These are phyloP conservation scores for Mycalesis mineus DNA, from an alignment of 2,888 invertebrate species.

Conservation along the genomic window DNA sequence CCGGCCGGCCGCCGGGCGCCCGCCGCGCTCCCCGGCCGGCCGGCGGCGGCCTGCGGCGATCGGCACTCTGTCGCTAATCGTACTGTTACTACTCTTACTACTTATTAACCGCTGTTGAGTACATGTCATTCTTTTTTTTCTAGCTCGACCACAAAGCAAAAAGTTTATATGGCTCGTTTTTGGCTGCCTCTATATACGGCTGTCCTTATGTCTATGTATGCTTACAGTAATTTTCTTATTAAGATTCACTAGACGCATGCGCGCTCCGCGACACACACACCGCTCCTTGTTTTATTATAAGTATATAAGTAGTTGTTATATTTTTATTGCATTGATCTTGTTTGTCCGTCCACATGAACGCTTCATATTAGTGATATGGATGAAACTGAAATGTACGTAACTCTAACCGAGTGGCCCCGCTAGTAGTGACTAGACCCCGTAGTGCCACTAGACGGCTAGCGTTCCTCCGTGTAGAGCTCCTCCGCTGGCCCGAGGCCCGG, in stretches of 20 bases:
- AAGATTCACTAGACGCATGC: constrained; percentile 66
- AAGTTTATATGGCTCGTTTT: constrained; percentile 76
- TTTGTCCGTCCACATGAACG: constrained; percentile 59
- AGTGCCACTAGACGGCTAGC: constrained; percentile 1
- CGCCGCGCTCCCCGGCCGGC: constrained; percentile 42
- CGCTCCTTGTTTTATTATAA: constrained; percentile 33
- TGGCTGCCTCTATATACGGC: constrained; percentile 76
- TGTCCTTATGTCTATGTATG: constrained; percentile 77
- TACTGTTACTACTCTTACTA: constrained; percentile 37
- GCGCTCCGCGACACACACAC: constrained; percentile 40
- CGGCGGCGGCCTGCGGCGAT: constrained; percentile 23
- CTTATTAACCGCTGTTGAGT: constrained; percentile 50
- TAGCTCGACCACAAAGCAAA: constrained; percentile 76
- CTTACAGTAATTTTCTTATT: constrained; percentile 66
- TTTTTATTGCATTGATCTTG: constrained; percentile 45
- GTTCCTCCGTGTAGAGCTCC: not conserved
- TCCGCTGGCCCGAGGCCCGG: not conserved
- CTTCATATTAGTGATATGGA: constrained; percentile 38
- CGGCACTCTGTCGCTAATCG: constrained; percentile 26
- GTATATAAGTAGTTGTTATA: constrained; percentile 34
- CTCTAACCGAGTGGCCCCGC: constrained; percentile 23
- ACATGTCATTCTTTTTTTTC: constrained; percentile 69
- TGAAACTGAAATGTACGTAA: constrained; percentile 15
- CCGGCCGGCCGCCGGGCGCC: constrained; percentile 6
- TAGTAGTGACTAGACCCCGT: constrained; percentile 19